A percentile compares a stretch with the other conserved stretches of the same genome.
These are phyloP conservation scores for Deroplatys truncata DNA, from an alignment of 2,888 invertebrate genomes.

Conservation along the genomic window DNA sequence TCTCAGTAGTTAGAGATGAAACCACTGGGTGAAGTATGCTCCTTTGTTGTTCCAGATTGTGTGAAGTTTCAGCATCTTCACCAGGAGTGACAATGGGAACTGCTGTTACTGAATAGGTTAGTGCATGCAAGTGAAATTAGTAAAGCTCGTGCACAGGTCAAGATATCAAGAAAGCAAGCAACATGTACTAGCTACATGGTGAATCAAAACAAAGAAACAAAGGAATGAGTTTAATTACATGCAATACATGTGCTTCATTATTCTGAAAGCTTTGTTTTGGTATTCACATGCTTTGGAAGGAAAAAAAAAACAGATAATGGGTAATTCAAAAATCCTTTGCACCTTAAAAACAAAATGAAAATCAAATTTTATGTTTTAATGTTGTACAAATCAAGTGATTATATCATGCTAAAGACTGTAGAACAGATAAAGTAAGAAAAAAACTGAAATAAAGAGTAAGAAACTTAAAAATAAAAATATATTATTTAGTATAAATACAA, in stretches of 20 bases:
- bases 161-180: background rate
- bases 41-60: background rate
- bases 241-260: background rate
- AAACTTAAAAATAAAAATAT: background rate
- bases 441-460: background rate
- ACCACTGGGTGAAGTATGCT: background rate
- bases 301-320: background rate
- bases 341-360: background rate
- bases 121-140: background rate
- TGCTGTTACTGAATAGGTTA: background rate
- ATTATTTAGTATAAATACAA: background rate
- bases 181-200: background rate
- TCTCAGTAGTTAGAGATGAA: background rate
- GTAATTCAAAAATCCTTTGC: background rate
- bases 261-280: background rate
- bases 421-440: background rate
- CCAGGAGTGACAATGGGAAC: background rate
- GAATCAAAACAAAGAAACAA: background rate
- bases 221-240: background rate
- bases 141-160: background rate
- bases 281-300: background rate
- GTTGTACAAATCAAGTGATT: background rate
- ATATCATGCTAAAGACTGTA: background rate
- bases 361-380: background rate
- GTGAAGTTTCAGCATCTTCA: background rate